Conservation (phyloP, 2,797 vertebrate genomes). For the Sebastes nivosus region DNA sequence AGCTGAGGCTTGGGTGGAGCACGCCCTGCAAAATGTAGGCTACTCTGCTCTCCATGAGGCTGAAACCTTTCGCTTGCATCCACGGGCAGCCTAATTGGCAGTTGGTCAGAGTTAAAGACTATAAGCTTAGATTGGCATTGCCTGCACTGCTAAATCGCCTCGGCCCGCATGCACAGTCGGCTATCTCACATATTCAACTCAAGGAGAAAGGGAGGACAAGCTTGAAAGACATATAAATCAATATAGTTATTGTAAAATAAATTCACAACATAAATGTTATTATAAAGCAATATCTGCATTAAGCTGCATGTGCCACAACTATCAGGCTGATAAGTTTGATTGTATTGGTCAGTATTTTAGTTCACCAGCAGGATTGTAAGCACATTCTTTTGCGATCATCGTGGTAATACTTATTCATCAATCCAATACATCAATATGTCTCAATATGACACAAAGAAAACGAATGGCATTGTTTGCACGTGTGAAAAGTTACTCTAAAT, state of each 20-base stretch:
- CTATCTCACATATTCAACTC: slow-evolving; percentile 16
- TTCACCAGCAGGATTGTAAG: neutral
- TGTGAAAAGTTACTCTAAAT: neutral
- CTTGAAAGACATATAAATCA: neutral
- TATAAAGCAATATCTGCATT: neutral
- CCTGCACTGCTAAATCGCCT: slow-evolving; percentile 43
- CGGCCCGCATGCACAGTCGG: slow-evolving; percentile 8
- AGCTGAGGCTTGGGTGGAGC: slow-evolving; percentile 78
- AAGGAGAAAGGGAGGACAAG: slow-evolving; percentile 8
- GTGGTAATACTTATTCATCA: neutral
- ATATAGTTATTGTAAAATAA: neutral
- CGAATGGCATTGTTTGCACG: neutral
- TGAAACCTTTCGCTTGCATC: slow-evolving; percentile 64
- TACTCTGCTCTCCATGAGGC: slow-evolving; percentile 61
- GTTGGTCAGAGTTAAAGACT: slow-evolving; percentile 78
- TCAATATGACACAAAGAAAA: neutral
- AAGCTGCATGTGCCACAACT: neutral
- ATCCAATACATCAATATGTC: neutral
- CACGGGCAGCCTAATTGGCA: slow-evolving; percentile 77
- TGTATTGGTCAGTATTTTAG: neutral
- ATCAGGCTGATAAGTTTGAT: neutral
- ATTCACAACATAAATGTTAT: neutral
- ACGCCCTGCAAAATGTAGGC: slow-evolving; percentile 73
- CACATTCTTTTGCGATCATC: neutral
- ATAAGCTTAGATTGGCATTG: slow-evolving; percentile 66